phyloP scores from a whole-genome alignment of 2,113 vertebrate species.

The Apistogramma diplotaenia region DNA sequence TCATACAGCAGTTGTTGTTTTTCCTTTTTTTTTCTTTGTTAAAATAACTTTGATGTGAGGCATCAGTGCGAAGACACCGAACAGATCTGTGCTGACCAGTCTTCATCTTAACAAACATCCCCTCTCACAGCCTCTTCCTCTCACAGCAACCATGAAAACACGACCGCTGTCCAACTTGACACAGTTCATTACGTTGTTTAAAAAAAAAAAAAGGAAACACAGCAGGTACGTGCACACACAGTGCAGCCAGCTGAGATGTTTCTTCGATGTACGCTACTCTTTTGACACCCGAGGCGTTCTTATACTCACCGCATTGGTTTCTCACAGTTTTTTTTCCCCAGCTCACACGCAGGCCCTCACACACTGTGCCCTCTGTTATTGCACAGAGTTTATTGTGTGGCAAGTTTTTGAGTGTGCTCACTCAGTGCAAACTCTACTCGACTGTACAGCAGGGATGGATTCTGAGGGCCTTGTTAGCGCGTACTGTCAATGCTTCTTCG shows the following conservation, averaged over 20 bases:
- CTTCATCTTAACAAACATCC: slow-evolving; percentile 16
- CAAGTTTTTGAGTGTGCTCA: slow-evolving; percentile 31
- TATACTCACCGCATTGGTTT: slow-evolving; percentile 21
- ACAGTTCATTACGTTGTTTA: slow-evolving; percentile 17
- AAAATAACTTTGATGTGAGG: slow-evolving; percentile 20
- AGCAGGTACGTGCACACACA: slow-evolving; percentile 30
- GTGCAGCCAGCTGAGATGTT: slow-evolving; percentile 39
- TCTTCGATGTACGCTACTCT: neutral
- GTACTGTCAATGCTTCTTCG: slow-evolving; percentile 1
- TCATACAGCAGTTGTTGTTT: slow-evolving; percentile 51
- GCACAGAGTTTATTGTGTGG: slow-evolving; percentile 50
- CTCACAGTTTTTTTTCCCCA: slow-evolving; percentile 37
- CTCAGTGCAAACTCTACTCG: slow-evolving; percentile 35
- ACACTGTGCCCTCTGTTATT: slow-evolving; percentile 45
- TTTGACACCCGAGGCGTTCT: slow-evolving; percentile 40
- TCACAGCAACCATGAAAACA: slow-evolving; percentile 13
- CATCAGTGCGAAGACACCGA: neutral
- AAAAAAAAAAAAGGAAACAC: slow-evolving; percentile 19
- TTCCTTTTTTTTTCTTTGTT: slow-evolving; percentile 1
- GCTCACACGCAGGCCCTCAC: slow-evolving; percentile 24
- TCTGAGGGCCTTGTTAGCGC: slow-evolving; percentile 26
- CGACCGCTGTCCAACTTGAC: slow-evolving; percentile 22
- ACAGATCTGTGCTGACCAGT: slow-evolving; percentile 25
- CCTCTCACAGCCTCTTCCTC: slow-evolving; percentile 7
- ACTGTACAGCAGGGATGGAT: slow-evolving; percentile 48